Evolutionary conservation across 2,888 invertebrate species (phyloP), one percentile per base, ranked within the genome.

Genomic region (Baccha elongata): DNA sequence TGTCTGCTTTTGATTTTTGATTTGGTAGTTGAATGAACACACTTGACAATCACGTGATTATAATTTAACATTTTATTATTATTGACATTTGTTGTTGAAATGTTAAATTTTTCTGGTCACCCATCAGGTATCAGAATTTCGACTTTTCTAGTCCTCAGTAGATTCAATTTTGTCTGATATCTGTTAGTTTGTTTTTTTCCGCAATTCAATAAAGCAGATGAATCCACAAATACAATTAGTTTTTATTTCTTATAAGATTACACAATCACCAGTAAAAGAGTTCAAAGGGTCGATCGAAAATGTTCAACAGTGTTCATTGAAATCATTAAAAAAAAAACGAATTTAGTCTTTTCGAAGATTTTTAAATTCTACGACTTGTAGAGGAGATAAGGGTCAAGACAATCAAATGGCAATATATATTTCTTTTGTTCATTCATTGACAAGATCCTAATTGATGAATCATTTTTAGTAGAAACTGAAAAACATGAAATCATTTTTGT

Each of bases 301-400:
- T n/a, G n/a, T n/a, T n/a, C 15, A 73, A 17, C 65, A 73, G 68
- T 74, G 62, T 68, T 80, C 55, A 55, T 80, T 80, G 62, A 80
- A 68, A 68, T 48, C 69, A 80, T 74, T 73, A 52, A 69, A 68
- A 32, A n/a, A 26, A 73, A 68, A 3, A 7, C 29, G 7, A 32
- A 7, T 6, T 32, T 32, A 1, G 29, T 5, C 3, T 23, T 32
- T 32, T 2, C 4, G 7, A 32, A 32, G 7, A 23, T 5, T 23
- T 23, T 23, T 23, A 3, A 23, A 23, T 23, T 23, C 8, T 32
- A 32, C 6, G 29, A 32, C 8, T 5, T 32, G 29, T 32, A 6
- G 29, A 7, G 1, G 29, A 32, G 29, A 32, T 32, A 32, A 32
- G 8, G n/a, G 29, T 8, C 29, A 32, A 5, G 29, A 32, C 29